phyloP scores from a whole-genome alignment of 53 echinoderm and acorn worm genomes.

The Holothuria leucospilota region DNA sequence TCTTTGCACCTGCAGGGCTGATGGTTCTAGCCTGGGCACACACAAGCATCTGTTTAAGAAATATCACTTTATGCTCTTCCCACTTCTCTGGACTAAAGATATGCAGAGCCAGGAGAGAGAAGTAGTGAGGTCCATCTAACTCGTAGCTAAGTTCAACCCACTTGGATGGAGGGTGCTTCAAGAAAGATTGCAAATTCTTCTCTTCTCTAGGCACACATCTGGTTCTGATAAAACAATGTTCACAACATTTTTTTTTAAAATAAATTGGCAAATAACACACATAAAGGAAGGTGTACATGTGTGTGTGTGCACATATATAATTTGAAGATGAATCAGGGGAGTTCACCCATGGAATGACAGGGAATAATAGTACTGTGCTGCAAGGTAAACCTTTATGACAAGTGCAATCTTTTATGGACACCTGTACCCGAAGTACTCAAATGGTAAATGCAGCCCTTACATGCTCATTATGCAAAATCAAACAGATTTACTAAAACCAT shows the following conservation, averaged over 20 bases:
- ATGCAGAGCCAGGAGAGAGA: conserved; percentile 70
- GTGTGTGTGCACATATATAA: no score
- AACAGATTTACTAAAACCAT: no score
- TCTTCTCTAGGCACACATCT: conserved; percentile 94
- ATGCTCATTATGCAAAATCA: no score
- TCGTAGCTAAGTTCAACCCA: conserved; percentile 95
- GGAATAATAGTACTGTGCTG: no score
- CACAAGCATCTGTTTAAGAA: conserved; percentile 79
- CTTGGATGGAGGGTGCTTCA: conserved; percentile 84
- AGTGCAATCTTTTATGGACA: no score
- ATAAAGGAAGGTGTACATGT: background rate
- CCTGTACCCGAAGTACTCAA: no score
- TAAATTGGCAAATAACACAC: background rate
- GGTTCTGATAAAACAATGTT: conserved; percentile 64
- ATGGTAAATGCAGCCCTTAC: no score
- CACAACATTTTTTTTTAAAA: background rate
- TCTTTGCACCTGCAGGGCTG: conserved; percentile 78
- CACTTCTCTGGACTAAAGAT: conserved; percentile 83
- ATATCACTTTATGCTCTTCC: conserved; percentile 73
- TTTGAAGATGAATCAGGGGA: no score
- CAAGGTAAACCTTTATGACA: no score
- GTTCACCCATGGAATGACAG: no score
- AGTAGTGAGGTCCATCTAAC: conserved; percentile 92
- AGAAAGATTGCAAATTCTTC: conserved; percentile 81
- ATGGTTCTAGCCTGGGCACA: conserved; percentile 80